Conservation (phyloP, 2,113 vertebrate genomes). For the Tretioscincus oriximinensis region DNA sequence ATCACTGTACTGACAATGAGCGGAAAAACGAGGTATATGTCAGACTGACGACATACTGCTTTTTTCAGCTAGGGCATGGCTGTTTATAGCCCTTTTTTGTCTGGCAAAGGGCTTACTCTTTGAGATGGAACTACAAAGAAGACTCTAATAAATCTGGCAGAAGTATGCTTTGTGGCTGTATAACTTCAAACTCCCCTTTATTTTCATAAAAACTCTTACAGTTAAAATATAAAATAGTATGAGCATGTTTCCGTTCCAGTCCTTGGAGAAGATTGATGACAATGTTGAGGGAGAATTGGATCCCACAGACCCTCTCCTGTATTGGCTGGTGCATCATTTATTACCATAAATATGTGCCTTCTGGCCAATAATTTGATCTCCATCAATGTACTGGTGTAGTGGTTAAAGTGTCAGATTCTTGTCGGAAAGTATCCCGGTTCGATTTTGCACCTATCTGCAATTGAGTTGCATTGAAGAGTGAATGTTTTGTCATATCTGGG, state of each 20-base stretch:
- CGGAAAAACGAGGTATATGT: slow-evolving; percentile 91
- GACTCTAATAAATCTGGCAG: slow-evolving; percentile 64
- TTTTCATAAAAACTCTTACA: slow-evolving; percentile 17
- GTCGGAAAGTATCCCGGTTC: no score
- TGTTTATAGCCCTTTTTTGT: slow-evolving; percentile 82
- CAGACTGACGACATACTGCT: slow-evolving; percentile 82
- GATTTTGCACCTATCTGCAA: no score
- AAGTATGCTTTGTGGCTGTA: slow-evolving; percentile 62
- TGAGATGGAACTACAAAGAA: slow-evolving; percentile 75
- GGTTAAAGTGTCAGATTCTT: no score
- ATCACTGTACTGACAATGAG: slow-evolving; percentile 94
- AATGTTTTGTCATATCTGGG: neutral
- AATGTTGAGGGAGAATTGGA: neutral
- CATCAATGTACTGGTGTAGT: neutral
- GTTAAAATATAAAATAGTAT: accelerated
- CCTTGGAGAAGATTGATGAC: slow-evolving; percentile 2
- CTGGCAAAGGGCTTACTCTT: slow-evolving; percentile 73
- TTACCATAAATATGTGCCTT: neutral
- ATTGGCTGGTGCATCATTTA: neutral
- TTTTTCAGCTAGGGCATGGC: slow-evolving; percentile 78
- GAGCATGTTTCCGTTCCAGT: neutral
- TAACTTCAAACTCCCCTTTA: slow-evolving; percentile 46
- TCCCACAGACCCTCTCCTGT: neutral
- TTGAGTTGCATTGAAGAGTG: neutral
- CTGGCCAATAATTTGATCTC: neutral